A percentile compares a stretch with the other conserved stretches of the same genome.
phyloP scores from a whole-genome alignment of 92 coral and sea anemone species.

The Galaxea fascicularis region DNA sequence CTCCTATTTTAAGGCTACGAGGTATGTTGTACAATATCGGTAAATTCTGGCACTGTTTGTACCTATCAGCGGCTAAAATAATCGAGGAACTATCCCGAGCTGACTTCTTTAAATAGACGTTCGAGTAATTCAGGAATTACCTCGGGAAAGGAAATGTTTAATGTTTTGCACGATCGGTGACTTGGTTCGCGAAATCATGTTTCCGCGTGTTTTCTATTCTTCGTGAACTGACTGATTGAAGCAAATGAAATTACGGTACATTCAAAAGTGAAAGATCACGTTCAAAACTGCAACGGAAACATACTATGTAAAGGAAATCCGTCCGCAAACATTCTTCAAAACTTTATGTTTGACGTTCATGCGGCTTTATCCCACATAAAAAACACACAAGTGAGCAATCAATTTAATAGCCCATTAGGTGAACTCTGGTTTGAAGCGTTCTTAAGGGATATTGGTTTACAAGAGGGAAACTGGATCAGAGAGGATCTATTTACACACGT shows the following conservation, averaged over 20 bases:
- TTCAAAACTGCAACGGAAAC: conserved; percentile 13
- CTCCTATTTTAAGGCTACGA: background rate
- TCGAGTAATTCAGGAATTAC: background rate
- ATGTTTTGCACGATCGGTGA: background rate
- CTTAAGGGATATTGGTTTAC: background rate
- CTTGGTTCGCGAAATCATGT: conserved; percentile 18
- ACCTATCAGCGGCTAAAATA: background rate
- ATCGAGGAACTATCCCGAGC: background rate
- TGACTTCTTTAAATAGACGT: background rate
- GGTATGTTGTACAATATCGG: background rate
- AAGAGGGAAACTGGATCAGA: conserved; percentile 11
- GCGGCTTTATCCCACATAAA: background rate
- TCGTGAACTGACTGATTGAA: conserved; percentile 14
- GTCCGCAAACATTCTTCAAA: background rate
- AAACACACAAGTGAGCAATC: background rate
- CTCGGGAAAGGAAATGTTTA: background rate
- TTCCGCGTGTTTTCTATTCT: background rate
- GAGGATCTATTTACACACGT: background rate
- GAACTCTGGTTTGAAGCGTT: background rate
- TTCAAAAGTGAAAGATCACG: background rate
- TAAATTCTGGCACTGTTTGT: background rate
- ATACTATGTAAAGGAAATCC: conserved; percentile 8
- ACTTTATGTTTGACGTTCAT: background rate
- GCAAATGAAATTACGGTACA: background rate
- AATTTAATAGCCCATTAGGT: background rate